Conservation (phyloP, 2,113 vertebrate genomes). For the Propithecus coquereli region DNA sequence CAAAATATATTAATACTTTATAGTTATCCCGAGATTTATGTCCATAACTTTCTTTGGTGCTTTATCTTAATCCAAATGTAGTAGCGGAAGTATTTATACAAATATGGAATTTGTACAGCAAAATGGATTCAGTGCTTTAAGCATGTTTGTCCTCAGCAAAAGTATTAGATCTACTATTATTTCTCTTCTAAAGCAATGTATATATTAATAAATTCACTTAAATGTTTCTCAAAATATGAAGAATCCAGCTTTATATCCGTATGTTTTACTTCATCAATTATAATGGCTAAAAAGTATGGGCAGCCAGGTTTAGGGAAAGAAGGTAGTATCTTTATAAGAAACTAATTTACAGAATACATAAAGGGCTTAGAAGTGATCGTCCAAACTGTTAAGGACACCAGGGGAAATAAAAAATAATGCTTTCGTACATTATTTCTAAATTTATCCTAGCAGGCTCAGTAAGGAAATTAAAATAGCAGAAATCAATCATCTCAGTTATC, state of each 20-base stretch:
- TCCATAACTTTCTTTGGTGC: not conserved
- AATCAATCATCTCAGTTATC: not conserved
- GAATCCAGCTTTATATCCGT: not conserved
- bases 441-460: not conserved
- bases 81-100: not conserved
- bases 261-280: slow-evolving; percentile 17
- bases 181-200: not conserved
- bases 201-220: not conserved
- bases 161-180: not conserved
- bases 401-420: not conserved
- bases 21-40: not conserved
- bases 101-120: not conserved
- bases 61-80: slow-evolving; percentile 8
- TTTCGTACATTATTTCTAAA: not conserved
- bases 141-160: not conserved
- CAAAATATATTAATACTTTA: not conserved
- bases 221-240: not conserved
- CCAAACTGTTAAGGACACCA: not conserved
- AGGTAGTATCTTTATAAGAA: slow-evolving; percentile 1
- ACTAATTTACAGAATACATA: not conserved
- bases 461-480: slow-evolving; percentile 29
- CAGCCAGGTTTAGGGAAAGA: not conserved
- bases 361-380: not conserved
- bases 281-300: not conserved
- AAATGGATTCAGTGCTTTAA: not conserved